phyloP scores from a whole-genome alignment of 2,797 vertebrate genomes.

The Chelonia mydas region DNA sequence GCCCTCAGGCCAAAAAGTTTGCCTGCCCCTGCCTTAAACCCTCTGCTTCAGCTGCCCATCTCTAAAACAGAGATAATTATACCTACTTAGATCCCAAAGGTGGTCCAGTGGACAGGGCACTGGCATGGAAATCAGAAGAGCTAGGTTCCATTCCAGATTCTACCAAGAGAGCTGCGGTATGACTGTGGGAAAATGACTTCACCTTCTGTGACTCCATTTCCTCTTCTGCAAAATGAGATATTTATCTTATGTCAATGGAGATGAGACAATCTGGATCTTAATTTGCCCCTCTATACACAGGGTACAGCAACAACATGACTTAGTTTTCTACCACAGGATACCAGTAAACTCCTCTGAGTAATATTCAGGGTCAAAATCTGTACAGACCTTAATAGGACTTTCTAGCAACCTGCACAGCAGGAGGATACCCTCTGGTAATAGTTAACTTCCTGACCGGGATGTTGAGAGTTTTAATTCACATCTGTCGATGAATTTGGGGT shows the following conservation, averaged over 20 bases:
- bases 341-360: not conserved
- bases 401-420: not conserved
- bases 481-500: not conserved
- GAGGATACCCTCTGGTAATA: not conserved
- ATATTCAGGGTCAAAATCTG: fast-evolving
- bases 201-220: not conserved
- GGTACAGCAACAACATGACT: not conserved
- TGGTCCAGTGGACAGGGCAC: not conserved
- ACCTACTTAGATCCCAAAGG: not conserved
- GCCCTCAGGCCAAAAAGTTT: no score
- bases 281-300: not conserved
- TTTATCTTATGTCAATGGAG: not conserved
- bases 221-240: not conserved
- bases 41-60: not conserved
- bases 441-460: not conserved
- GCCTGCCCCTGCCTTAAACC: no score
- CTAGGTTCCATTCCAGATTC: not conserved
- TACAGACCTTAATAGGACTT: not conserved
- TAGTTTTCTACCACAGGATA: not conserved
- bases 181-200: not conserved
- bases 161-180: not conserved
- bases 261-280: not conserved
- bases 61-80: not conserved
- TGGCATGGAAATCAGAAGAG: fast-evolving
- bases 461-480: not conserved